Percentiles rank a stretch among this genome's conserved stretches.
Evolutionary conservation across 2,888 invertebrate species (phyloP).

Genomic region (Siphonodentalium dalli): DNA sequence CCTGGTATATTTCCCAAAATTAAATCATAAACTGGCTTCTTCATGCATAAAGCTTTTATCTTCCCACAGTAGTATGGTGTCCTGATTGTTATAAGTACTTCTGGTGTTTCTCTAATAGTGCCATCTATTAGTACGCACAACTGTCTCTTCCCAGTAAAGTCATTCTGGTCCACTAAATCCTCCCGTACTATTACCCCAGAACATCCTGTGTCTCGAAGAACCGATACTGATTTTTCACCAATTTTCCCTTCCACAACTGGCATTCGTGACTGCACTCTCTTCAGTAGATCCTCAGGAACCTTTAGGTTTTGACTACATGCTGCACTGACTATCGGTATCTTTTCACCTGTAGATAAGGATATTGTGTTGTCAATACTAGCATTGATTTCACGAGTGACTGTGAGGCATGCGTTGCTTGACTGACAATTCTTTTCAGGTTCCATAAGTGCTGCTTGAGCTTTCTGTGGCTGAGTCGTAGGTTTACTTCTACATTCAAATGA

Average conservation of each 20-base stretch:
- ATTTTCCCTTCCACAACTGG: slow-evolving; percentile 13
- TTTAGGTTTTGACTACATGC: too few relatives aligned
- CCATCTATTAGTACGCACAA: slow-evolving; percentile 23
- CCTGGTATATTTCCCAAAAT: slow-evolving; percentile 21
- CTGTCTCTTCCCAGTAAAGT: slow-evolving; percentile 13
- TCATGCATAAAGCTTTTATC: slow-evolving; percentile 19
- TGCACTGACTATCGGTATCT: too few relatives aligned
- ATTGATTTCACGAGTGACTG: too few relatives aligned
- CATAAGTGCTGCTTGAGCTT: too few relatives aligned
- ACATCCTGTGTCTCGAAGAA: slow-evolving; percentile 24
- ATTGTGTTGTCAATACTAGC: too few relatives aligned
- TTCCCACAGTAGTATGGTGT: slow-evolving; percentile 21
- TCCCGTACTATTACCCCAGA: slow-evolving; percentile 17
- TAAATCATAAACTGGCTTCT: slow-evolving; percentile 20
- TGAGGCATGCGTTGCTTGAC: too few relatives aligned
- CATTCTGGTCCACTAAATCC: slow-evolving; percentile 5
- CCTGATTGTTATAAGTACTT: slow-evolving; percentile 15
- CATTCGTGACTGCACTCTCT: too few relatives aligned
- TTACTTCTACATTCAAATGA: neutral
- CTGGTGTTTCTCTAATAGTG: slow-evolving; percentile 5
- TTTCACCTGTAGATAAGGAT: too few relatives aligned
- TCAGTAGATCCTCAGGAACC: too few relatives aligned
- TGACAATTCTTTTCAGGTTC: too few relatives aligned
- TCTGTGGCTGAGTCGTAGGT: too few relatives aligned
- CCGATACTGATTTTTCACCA: neutral